Conservation (phyloP, 2,888 invertebrate genomes). For the Drosophila infuscata region DNA sequence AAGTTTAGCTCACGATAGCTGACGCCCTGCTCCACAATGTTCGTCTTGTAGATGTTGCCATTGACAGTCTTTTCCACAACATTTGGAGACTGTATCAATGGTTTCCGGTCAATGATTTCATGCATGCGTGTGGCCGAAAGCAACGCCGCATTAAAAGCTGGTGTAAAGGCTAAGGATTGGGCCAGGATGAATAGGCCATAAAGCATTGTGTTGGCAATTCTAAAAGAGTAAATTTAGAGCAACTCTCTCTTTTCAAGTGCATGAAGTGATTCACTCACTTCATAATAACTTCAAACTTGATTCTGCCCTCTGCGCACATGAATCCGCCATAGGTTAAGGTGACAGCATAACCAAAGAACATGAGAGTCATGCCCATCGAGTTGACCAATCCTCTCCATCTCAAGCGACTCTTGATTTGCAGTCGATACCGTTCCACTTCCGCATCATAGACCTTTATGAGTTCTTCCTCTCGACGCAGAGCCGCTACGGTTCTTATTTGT, state of each 20-base stretch:
- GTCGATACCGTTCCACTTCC: slow-evolving; percentile 86
- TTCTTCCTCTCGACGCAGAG: slow-evolving; percentile 87
- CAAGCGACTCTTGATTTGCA: slow-evolving; percentile 86
- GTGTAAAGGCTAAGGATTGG: slow-evolving; percentile 90
- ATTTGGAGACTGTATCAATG: slow-evolving; percentile 86
- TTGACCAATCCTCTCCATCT: slow-evolving; percentile 89
- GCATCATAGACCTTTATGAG: slow-evolving; percentile 87
- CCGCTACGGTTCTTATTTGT: slow-evolving; percentile 90
- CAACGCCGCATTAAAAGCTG: slow-evolving; percentile 90
- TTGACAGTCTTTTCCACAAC: slow-evolving; percentile 41
- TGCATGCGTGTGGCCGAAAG: slow-evolving; percentile 89
- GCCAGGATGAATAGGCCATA: slow-evolving; percentile 92
- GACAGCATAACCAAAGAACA: slow-evolving; percentile 90
- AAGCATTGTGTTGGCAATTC: slow-evolving; percentile 90
- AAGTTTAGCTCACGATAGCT: slow-evolving; percentile 89
- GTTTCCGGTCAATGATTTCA: slow-evolving; percentile 87
- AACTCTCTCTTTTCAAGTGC: fast-evolving
- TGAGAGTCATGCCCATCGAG: slow-evolving; percentile 89
- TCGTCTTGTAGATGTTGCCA: slow-evolving; percentile 53
- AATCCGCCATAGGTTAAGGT: slow-evolving; percentile 90
- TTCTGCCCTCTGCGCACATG: slow-evolving; percentile 87
- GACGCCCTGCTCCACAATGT: slow-evolving; percentile 68
- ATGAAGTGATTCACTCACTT: slow-evolving; percentile 86
- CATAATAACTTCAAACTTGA: slow-evolving; percentile 89
- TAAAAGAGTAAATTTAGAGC: slow-evolving; percentile 74